Base-by-base conservation (phyloP, 2,113 vertebrate species). In the Grantiella picta region DNA sequence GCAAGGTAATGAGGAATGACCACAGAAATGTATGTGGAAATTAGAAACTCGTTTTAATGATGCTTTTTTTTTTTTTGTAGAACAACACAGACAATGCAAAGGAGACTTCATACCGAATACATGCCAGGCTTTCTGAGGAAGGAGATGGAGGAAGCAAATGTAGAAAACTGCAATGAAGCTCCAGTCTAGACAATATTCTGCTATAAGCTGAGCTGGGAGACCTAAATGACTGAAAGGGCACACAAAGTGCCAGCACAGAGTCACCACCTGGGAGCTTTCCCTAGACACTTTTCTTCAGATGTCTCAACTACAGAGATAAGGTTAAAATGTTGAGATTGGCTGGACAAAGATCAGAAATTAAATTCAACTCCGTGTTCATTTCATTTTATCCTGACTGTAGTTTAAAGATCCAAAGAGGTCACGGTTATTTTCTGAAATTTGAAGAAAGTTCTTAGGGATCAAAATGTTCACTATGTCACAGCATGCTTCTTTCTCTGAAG, bases 281-380 rank as follows among this genome's bases (percentile, higher is more conserved):
- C 89, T 80, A 95, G 90, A 88, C 60, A 36, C 53, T 82, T 92
- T 88, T 78, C 93, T 93, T 96, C 89, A 95, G 94, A 95, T 82
- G 75, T 95, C 53, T 93, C 85, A 89, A 31, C 85, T 95, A 92
- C 86, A 92, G 87, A 96, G 36, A 79, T 80, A 95, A 96, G 89
- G 80, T 97, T 97, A 96, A 97, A 95, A 96, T 94, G 91, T 85
- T 95, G 86, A 95, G 70, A 92, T 68, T 90, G 77, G 45, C 61
- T 95, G 92, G 79, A 91, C 90, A 96, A 92, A 90, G 94, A 96
- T 93, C 77, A 95, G 94, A 94, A 95, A 95, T 92, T 86, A 94
- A 94, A 95, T 96, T 92, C 82, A 82, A 82, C 79, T 96, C 45
- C 89, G 64, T 61, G 77, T 89, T 96, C 57, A 90, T 94, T 95